These are phyloP conservation scores for roundworm (Caenorhabditis elegans) DNA, from an alignment of 1,140 invertebrate species.

Conservation along the genomic window WBcel235 BX284603.4:9867501-9868000, in stretches of 20 bases:
- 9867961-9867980: neutral
- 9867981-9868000: neutral
- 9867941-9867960: conserved; percentile 29
- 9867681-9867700: neutral
- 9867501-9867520: conserved; percentile 15
- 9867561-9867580: conserved; percentile 7
- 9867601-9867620: neutral
- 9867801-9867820: neutral
- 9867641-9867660: too few species aligned
- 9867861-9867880: neutral
- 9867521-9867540: neutral
- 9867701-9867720: neutral
- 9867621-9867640: neutral
- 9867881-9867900: too few species aligned
- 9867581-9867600: neutral
- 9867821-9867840: neutral
- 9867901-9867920: too few species aligned
- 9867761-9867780: conserved; percentile 16
- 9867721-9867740: conserved; percentile 23
- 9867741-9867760: conserved; percentile 21
- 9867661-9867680: neutral
- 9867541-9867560: conserved; percentile 10
- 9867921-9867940: neutral
- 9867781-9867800: neutral
- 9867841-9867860: neutral